phyloP scores from a whole-genome alignment of 2,888 invertebrate species.

The Cosmorhoe ocellata region DNA sequence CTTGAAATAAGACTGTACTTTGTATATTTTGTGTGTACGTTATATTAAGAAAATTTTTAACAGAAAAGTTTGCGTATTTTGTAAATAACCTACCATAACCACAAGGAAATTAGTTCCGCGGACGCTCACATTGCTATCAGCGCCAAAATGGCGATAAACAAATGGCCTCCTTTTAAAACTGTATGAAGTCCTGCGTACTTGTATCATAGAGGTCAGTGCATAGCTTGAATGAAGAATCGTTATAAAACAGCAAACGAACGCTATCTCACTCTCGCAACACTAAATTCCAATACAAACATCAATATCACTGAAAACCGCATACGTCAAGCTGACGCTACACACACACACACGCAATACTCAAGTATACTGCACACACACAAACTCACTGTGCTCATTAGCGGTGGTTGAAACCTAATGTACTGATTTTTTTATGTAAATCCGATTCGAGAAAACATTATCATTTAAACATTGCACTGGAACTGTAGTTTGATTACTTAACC shows the following conservation, averaged over 20 bases:
- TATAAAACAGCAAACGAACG: neutral
- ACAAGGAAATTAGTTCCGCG: too few relatives aligned
- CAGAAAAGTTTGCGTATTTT: too few relatives aligned
- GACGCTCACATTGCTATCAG: too few relatives aligned
- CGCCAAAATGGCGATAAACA: too few relatives aligned
- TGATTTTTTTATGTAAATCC: neutral
- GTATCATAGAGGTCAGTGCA: too few relatives aligned
- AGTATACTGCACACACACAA: slow-evolving; percentile 5
- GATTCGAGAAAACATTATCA: slow-evolving; percentile 3
- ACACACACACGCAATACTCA: slow-evolving; percentile 1
- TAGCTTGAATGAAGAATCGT: too few relatives aligned
- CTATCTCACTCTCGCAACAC: slow-evolving; percentile 1
- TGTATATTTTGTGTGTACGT: too few relatives aligned
- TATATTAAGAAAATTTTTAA: too few relatives aligned
- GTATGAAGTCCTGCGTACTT: too few relatives aligned
- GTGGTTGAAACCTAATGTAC: slow-evolving; percentile 3
- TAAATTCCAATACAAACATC: neutral
- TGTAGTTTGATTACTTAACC: neutral
- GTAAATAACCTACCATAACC: too few relatives aligned
- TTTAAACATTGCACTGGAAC: slow-evolving; percentile 3
- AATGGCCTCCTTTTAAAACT: too few relatives aligned
- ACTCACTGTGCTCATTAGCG: slow-evolving; percentile 3
- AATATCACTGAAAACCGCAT: slow-evolving; percentile 5
- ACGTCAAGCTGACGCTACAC: neutral
- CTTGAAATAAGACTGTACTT: too few relatives aligned